A percentile compares a stretch with the other conserved stretches of the same genome.
phyloP scores from a whole-genome alignment of 1,140 invertebrate species.

The Brachionus sp. region DNA sequence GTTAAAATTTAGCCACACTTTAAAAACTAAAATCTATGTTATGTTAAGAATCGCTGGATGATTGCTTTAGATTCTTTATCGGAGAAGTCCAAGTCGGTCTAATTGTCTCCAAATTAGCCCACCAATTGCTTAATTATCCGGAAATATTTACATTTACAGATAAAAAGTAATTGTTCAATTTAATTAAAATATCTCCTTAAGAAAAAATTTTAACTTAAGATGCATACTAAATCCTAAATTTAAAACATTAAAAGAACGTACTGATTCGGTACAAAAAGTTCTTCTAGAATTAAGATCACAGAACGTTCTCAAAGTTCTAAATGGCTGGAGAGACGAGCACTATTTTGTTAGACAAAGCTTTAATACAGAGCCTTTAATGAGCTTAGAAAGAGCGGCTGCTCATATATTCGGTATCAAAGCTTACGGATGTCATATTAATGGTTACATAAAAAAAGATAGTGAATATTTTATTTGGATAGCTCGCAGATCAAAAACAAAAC shows the following conservation, averaged over 20 bases:
- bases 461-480: conserved; percentile 75
- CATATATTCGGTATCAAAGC: conserved; percentile 82
- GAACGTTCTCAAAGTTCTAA: background rate
- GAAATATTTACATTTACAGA: conserved; percentile 71
- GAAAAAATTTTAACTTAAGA: background rate
- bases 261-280: background rate
- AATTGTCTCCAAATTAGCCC: conserved; percentile 74
- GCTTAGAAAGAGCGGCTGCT: conserved; percentile 53
- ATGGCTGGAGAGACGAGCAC: conserved; percentile 35
- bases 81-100: conserved; percentile 81
- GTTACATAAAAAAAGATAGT: conserved; percentile 66
- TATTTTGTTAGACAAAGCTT: conserved; percentile 20
- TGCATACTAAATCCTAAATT: background rate
- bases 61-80: conserved; percentile 66
- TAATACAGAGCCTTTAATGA: conserved; percentile 30
- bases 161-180: background rate
- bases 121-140: conserved; percentile 70
- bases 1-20: background rate
- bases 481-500: conserved; percentile 79
- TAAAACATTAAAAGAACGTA: conserved; percentile 1
- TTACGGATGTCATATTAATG: conserved; percentile 90
- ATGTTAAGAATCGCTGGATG: background rate
- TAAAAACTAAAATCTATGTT: background rate
- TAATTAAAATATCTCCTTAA: background rate
- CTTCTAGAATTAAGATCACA: background rate